phyloP scores from a whole-genome alignment of 1,140 invertebrate species.

The Mesaphorura yosii region DNA sequence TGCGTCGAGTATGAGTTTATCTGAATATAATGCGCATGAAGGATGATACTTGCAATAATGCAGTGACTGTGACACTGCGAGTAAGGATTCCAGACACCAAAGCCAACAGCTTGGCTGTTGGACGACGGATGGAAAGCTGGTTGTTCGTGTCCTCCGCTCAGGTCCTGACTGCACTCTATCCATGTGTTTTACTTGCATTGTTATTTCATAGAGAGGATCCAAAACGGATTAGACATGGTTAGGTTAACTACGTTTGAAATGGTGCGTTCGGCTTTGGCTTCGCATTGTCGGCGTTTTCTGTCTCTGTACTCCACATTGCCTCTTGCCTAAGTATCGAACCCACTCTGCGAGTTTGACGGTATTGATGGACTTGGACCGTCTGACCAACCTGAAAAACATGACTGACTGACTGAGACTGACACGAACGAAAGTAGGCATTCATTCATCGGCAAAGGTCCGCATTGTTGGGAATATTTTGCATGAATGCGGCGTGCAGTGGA shows the following conservation, averaged over 20 bases:
- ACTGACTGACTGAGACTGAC: background rate
- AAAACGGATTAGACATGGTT: conserved; percentile 29
- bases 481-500: no score
- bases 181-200: no score
- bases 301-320: background rate
- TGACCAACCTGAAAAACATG: background rate
- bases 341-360: background rate
- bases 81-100: background rate
- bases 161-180: no score
- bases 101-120: background rate
- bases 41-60: background rate
- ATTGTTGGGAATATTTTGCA: no score
- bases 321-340: background rate
- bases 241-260: conserved; percentile 23
- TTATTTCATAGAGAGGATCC: conserved; percentile 18
- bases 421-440: background rate
- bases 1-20: no score
- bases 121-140: conserved; percentile 20
- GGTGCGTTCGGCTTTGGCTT: background rate
- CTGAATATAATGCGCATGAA: no score
- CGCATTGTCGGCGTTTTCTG: background rate
- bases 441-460: no score
- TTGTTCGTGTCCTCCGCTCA: conserved; percentile 17
- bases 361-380: background rate
- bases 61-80: background rate